Conservation (phyloP, 1,140 invertebrate genomes). For the Eubasilissa regina region DNA sequence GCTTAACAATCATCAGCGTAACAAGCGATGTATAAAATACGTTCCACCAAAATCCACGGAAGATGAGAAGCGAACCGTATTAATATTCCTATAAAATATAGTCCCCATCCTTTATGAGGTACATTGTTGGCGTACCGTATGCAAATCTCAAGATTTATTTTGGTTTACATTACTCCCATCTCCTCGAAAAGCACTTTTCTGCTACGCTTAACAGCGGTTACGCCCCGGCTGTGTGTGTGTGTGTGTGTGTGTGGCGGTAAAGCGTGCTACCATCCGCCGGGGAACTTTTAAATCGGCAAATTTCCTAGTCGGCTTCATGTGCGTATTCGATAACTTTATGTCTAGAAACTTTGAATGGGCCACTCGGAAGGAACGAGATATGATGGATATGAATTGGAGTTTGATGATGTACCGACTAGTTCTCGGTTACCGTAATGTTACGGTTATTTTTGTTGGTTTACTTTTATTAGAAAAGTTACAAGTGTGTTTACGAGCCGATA, state of each 20-base stretch:
- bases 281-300: conserved; percentile 49
- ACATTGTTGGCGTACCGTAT: conserved; percentile 51
- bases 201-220: conserved; percentile 52
- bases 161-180: conserved; percentile 54
- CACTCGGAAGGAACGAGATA: conserved; percentile 34
- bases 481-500: neutral
- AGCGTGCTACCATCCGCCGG: neutral
- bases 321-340: conserved; percentile 44
- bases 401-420: conserved; percentile 29
- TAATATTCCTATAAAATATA: conserved; percentile 49
- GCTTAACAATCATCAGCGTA: conserved; percentile 16
- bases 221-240: conserved; percentile 12
- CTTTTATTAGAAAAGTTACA: conserved; percentile 35
- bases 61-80: conserved; percentile 34
- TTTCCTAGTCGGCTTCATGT: conserved; percentile 37
- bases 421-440: neutral
- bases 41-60: conserved; percentile 8
- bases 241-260: neutral
- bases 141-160: conserved; percentile 54
- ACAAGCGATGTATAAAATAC: conserved; percentile 30
- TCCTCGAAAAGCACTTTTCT: conserved; percentile 54
- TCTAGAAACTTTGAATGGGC: conserved; percentile 47
- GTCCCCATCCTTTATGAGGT: conserved; percentile 30
- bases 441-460: conserved; percentile 34
- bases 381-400: conserved; percentile 41